Base-by-base conservation (phyloP, 2,113 vertebrate genomes). In the Oplegnathus fasciatus region DNA sequence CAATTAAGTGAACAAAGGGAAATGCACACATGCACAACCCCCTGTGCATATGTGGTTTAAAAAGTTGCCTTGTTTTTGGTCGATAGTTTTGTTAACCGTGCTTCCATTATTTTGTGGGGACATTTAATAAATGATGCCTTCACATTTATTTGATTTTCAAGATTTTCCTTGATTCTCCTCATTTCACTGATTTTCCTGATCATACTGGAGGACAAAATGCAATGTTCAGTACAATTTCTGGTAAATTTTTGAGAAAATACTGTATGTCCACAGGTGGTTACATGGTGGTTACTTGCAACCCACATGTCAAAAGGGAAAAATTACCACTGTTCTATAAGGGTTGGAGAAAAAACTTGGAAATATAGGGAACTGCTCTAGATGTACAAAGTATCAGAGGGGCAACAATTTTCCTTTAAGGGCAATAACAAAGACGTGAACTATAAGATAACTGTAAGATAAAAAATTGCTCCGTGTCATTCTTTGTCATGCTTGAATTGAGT, bases 1-100 rank as follows among this genome's bases (percentile, higher is more conserved):
- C 17, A 15, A 32, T 64, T 44, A 52, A 72, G 40, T 67, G 61
- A 79, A 44, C 26, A 54, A 65, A 30, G 40, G 22, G 24, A 78
- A 18, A 54, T 48, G 40, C 14, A 75, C 5, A 68, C 44, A 50
- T 61, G 10, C n/a, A 62, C 6, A 40, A 67, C 4, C 1, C 1
- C 2, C 2, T 44, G 2, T 18, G 34, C 6, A 54, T 10, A 30
- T 22, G 10, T 24, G 46, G 48, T 42, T 50, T 20, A 48, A 48
- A 60, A 32, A 24, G 13, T 10, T 32, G 32, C 8, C 4, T 10
- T 58, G 17, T 32, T 34, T 48, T 32, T 57, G 26, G 10, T 46
- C 18, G 9, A 52, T 6, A 57, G 48, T 9, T 24, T 18, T 46
- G 18, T 17, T 37, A 74, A 75, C 11, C 44, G 55, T 61, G 57